These are phyloP conservation scores for Eupithecia pulchellata DNA, from an alignment of 2,888 invertebrate species.

Conservation along the genomic window DNA sequence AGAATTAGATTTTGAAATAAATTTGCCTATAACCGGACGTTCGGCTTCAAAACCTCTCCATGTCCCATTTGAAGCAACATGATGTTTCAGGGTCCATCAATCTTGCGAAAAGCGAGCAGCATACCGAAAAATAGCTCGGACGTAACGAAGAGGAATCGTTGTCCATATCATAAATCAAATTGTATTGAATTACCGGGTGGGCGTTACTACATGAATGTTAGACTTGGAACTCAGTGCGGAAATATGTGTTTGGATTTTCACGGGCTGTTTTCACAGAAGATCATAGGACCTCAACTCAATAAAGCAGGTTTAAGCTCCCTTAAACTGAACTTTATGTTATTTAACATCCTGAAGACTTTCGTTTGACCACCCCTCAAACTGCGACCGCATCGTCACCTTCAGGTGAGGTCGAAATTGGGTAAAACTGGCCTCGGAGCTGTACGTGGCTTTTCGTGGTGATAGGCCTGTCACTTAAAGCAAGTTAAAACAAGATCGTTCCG, in stretches of 20 bases:
- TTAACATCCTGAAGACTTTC: too few species aligned
- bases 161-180: slow-evolving; percentile 72
- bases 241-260: neutral
- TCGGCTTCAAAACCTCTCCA: neutral
- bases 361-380: too few species aligned
- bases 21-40: neutral
- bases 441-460: too few species aligned
- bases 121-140: slow-evolving; percentile 67
- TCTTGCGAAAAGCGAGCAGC: slow-evolving; percentile 51
- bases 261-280: neutral
- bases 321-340: too few species aligned
- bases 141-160: slow-evolving; percentile 74
- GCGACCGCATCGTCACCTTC: too few species aligned
- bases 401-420: too few species aligned
- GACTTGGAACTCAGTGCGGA: neutral
- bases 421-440: too few species aligned
- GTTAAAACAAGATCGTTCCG: too few species aligned
- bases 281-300: neutral
- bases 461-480: too few species aligned
- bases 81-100: slow-evolving; percentile 28
- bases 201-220: slow-evolving; percentile 47
- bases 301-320: neutral
- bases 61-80: slow-evolving; percentile 32
- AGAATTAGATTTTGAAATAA: too few species aligned
- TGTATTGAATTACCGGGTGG: slow-evolving; percentile 65